These are phyloP conservation scores for Charina bottae DNA, from an alignment of 2,113 vertebrate genomes.

Conservation along the genomic window DNA sequence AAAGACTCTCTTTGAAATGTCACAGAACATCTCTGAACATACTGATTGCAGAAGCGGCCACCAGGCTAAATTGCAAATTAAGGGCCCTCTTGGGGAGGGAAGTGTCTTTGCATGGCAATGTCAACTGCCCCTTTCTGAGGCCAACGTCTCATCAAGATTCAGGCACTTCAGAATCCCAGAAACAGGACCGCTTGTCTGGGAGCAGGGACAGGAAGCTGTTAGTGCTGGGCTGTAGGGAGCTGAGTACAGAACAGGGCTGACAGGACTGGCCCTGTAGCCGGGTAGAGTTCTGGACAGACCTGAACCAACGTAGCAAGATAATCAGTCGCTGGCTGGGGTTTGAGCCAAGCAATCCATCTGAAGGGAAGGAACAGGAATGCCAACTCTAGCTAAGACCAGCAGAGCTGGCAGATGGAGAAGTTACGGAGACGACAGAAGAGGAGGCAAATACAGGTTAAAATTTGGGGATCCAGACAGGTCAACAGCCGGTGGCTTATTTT, in stretches of 20 bases:
- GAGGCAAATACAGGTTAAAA: background rate
- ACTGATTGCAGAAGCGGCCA: accelerated
- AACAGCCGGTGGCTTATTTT: background rate
- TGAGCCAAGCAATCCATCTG: background rate
- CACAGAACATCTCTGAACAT: background rate
- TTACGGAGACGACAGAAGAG: background rate
- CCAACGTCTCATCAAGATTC: background rate
- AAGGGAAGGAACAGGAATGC: background rate
- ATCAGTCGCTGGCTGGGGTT: background rate
- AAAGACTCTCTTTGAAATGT: background rate
- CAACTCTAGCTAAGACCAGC: background rate
- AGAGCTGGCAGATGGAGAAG: background rate
- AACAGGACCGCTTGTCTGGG: background rate
- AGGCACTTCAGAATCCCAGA: background rate
- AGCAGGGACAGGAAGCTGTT: background rate
- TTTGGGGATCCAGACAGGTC: background rate
- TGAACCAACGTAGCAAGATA: background rate
- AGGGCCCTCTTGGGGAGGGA: accelerated
- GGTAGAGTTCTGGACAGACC: too few species aligned
- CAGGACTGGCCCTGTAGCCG: background rate
- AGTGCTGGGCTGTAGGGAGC: background rate
- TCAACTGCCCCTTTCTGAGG: background rate
- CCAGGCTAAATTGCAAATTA: too few species aligned
- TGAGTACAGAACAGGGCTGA: background rate
- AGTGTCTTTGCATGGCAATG: accelerated